Evolutionary conservation across 1,140 invertebrate genomes (phyloP), one percentile per base, ranked within the genome.

Genomic region (Pissodes strobi): DNA sequence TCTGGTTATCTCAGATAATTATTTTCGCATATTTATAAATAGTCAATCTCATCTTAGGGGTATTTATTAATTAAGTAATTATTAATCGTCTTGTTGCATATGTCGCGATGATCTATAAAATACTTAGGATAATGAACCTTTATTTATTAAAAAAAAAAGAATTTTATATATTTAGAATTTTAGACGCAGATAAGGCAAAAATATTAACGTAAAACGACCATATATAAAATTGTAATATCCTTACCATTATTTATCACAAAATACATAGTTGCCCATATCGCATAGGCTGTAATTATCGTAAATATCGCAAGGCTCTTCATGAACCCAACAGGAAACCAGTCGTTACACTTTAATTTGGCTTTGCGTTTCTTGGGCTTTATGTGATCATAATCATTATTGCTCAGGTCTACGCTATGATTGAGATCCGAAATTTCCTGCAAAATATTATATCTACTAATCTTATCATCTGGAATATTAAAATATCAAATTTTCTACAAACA

Each of bases 241-340:
- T 30, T 66, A 74, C 72, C 49, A 53, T 64, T 62, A 27, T 67
- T 49, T n/a, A 53, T 62, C 2, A 70, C 17, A 55, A 64, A 73
- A 55, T 73, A 66, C 25, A 57, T 41, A 5, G 66, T 70, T 1
- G 73, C 73, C 71, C 69, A 73, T 17, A 60, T 46, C 19, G 68
- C 67, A 55, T 73, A 67, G 1, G 23, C 58, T 3, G 52, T 58
- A 34, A 72, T 43, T 19, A 68, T 27, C 12, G 43, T 22, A 17
- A 71, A 67, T 46, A 68, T 64, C 41, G 57, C 17, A 48, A 64
- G 1, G 9, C 49, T 34, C 23, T 49, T 57, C 30, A 57, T 13
- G 15, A 30, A 5, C 38, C 15, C 9, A 49, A 37, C 21, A n/a
- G 18, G 30, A n/a, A n/a, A n/a, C n/a, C n/a, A n/a, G n/a, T n/a